Conservation (phyloP, 2,113 vertebrate species). For the Eclectus roratus region DNA sequence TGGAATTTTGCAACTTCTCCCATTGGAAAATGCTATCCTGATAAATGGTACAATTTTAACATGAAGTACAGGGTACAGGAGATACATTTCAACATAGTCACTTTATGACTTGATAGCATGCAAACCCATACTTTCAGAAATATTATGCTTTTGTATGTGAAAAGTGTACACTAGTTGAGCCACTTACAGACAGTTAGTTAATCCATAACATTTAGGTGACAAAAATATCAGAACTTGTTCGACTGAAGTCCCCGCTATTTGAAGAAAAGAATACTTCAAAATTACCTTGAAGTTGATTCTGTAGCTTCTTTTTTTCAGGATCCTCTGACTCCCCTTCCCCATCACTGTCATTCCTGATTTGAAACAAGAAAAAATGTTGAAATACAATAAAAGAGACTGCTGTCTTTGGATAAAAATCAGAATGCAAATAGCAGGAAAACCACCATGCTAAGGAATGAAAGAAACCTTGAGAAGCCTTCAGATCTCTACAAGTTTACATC, state of each 20-base stretch:
- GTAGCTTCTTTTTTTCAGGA: constrained; percentile 97
- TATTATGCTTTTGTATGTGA: background rate
- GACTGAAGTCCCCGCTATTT: background rate
- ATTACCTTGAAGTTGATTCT: constrained; percentile 95
- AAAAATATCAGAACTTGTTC: background rate
- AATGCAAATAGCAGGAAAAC: background rate
- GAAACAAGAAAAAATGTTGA: background rate
- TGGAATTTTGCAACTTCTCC: background rate
- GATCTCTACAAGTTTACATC: background rate
- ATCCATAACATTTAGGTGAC: background rate
- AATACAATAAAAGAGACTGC: background rate
- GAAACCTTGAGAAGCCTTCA: background rate
- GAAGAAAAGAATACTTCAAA: constrained; percentile 30
- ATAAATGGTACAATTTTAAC: background rate
- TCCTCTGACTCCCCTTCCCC: constrained; percentile 92
- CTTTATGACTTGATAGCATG: background rate
- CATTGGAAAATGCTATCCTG: background rate
- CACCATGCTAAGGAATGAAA: background rate
- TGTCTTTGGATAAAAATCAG: background rate
- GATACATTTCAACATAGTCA: background rate
- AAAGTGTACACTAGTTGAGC: background rate
- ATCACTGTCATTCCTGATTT: constrained; percentile 94
- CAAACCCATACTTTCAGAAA: background rate
- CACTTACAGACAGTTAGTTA: background rate
- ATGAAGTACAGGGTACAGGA: background rate